Conservation (phyloP, 2,113 vertebrate species). For the Microtus richardsoni region DNA sequence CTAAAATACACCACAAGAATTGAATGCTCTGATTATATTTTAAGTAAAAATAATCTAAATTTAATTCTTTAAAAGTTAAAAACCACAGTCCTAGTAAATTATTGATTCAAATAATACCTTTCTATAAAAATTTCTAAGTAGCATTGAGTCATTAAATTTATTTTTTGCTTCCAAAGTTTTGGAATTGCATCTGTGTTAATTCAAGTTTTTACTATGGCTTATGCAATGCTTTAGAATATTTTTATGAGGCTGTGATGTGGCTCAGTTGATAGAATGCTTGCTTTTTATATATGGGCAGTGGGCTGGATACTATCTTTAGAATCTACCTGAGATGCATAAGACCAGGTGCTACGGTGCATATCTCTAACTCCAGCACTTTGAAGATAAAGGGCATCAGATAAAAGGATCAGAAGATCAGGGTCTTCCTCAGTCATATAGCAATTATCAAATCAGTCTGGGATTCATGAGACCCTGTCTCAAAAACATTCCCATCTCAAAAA, state of each 20-base stretch:
- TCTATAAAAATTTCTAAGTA: conserved; percentile 26
- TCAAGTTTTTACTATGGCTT: conserved; percentile 12
- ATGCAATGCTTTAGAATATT: conserved; percentile 26
- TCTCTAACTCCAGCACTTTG: not conserved
- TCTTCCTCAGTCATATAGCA: not conserved
- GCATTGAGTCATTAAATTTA: not conserved
- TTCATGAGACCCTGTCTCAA: not conserved
- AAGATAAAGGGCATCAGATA: not conserved
- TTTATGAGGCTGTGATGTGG: not conserved
- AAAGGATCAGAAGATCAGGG: not conserved
- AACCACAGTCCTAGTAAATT: conserved; percentile 61
- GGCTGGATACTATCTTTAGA: no score
- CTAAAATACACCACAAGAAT: conserved; percentile 57
- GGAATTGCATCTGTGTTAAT: conserved; percentile 18
- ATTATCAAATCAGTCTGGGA: no score
- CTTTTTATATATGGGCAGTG: not conserved
- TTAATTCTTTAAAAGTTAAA: conserved; percentile 64
- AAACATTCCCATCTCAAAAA: not conserved
- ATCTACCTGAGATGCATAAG: not conserved
- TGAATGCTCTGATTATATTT: conserved; percentile 50
- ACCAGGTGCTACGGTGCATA: not conserved
- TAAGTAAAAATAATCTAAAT: conserved; percentile 57
- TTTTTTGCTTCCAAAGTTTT: not conserved
- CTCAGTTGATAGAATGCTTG: not conserved
- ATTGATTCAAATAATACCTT: conserved; percentile 53